Percentiles rank a stretch among this genome's conserved stretches.
Evolutionary conservation across 30 jellyfish, hydroid and myxozoan species (phyloP).

Genomic region (Morbakka virulenta): DNA sequence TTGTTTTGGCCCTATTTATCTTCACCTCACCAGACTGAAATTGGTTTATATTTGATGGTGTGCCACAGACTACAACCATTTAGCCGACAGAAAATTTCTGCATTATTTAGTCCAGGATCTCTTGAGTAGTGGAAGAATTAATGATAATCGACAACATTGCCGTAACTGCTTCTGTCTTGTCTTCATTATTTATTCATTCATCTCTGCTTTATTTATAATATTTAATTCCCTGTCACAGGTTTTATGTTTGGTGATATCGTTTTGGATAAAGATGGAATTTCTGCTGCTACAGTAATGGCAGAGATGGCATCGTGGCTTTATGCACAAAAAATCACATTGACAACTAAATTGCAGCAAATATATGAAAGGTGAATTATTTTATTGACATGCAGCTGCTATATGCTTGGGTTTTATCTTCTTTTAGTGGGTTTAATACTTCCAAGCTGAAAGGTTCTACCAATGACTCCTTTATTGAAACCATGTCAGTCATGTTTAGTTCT

Average conservation of each 20-base stretch:
- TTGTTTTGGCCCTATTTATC: too few relatives aligned
- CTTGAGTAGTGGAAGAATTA: too few relatives aligned
- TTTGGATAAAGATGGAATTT: conserved; percentile 86
- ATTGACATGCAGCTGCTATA: too few relatives aligned
- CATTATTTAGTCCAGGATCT: too few relatives aligned
- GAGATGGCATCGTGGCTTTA: conserved; percentile 74
- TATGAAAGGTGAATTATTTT: conserved; percentile 37
- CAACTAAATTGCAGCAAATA: conserved; percentile 45
- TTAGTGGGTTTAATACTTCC: not conserved
- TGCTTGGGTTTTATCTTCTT: not conserved
- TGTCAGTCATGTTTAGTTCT: not conserved
- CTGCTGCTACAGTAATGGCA: conserved; percentile 84
- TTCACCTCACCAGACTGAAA: too few relatives aligned
- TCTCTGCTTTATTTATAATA: too few relatives aligned
- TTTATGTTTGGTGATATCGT: conserved; percentile 87
- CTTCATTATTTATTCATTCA: not conserved
- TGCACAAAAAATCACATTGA: conserved; percentile 38
- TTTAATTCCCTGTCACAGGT: conserved; percentile 32
- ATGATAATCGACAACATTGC: too few relatives aligned
- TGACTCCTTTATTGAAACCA: not conserved
- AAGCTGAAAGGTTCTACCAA: not conserved
- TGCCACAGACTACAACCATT: too few relatives aligned
- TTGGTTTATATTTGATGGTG: too few relatives aligned
- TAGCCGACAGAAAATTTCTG: too few relatives aligned
- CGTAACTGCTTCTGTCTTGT: too few relatives aligned